Conservation (phyloP, 2,113 vertebrate genomes). For the Chaetura pelagica region DNA sequence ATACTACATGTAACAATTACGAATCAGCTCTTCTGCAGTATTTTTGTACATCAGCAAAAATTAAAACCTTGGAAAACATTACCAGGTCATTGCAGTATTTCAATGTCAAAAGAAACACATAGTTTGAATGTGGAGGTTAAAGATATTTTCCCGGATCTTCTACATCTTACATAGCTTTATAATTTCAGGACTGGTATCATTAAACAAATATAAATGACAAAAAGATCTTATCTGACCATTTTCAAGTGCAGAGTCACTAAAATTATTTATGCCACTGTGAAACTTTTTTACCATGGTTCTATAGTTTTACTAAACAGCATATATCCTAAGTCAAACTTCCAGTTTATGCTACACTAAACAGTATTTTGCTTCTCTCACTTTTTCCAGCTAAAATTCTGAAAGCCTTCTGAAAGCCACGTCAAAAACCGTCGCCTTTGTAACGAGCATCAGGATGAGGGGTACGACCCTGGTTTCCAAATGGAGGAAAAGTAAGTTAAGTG, state of each 20-base stretch:
- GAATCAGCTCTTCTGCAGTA: constrained; percentile 80
- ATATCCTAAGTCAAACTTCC: constrained; percentile 10
- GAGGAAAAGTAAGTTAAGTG: background rate
- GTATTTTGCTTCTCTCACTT: background rate
- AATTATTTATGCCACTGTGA: constrained; percentile 65
- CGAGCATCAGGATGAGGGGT: background rate
- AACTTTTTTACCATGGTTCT: constrained; percentile 65
- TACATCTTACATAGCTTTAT: constrained; percentile 67
- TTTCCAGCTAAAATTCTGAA: background rate
- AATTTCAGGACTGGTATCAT: constrained; percentile 72
- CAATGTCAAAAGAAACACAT: constrained; percentile 78
- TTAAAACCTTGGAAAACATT: constrained; percentile 80
- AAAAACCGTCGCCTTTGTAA: background rate
- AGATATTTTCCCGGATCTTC: constrained; percentile 72
- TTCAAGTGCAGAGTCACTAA: constrained; percentile 3
- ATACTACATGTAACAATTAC: constrained; percentile 78
- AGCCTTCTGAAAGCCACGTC: background rate
- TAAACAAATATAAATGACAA: constrained; percentile 72
- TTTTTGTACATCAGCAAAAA: constrained; percentile 83
- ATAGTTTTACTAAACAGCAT: constrained; percentile 38
- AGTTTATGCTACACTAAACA: constrained; percentile 18
- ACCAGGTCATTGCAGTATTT: constrained; percentile 78
- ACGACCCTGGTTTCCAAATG: background rate
- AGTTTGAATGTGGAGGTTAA: constrained; percentile 76
- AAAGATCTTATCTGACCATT: constrained; percentile 62